Conservation (phyloP, 2,113 vertebrate genomes). For the Takifugu bimaculatus region DNA sequence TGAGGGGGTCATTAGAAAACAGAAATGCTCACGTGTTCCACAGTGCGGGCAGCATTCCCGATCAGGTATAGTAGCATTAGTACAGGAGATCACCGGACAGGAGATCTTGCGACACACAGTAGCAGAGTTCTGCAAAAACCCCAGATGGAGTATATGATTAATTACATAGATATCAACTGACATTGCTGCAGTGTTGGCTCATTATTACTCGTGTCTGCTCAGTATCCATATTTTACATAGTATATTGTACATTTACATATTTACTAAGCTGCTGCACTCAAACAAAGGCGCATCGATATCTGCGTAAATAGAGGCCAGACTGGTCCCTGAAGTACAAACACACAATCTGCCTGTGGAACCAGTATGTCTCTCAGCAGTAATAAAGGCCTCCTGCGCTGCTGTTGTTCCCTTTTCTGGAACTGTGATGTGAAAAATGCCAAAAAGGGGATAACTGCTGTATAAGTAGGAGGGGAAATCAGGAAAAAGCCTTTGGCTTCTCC, state of each 20-base stretch:
- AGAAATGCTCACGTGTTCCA: conserved; percentile 85
- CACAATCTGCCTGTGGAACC: conserved; percentile 37
- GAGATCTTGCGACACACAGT: conserved; percentile 95
- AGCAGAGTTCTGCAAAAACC: conserved; percentile 83
- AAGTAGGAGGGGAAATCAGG: conserved; percentile 10
- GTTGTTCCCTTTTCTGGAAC: conserved; percentile 30
- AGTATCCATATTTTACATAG: too few species aligned
- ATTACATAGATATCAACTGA: conserved; percentile 5
- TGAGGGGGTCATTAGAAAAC: not conserved
- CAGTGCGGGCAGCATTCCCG: conserved; percentile 97
- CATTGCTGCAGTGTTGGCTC: not conserved
- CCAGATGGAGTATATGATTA: conserved; percentile 1
- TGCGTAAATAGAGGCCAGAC: conserved; percentile 29
- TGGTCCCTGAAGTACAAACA: conserved; percentile 29
- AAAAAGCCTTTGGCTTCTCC: conserved; percentile 7
- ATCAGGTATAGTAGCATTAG: conserved; percentile 92
- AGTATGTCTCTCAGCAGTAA: conserved; percentile 4
- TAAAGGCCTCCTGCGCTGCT: conserved; percentile 5
- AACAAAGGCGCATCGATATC: conserved; percentile 1
- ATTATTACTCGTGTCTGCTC: too few species aligned
- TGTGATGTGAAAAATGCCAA: conserved; percentile 4
- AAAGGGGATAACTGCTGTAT: conserved; percentile 14
- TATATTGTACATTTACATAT: not conserved
- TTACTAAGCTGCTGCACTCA: not conserved
- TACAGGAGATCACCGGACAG: conserved; percentile 92